phyloP scores from a whole-genome alignment of 2,888 invertebrate genomes.

The Metellina segmentata region DNA sequence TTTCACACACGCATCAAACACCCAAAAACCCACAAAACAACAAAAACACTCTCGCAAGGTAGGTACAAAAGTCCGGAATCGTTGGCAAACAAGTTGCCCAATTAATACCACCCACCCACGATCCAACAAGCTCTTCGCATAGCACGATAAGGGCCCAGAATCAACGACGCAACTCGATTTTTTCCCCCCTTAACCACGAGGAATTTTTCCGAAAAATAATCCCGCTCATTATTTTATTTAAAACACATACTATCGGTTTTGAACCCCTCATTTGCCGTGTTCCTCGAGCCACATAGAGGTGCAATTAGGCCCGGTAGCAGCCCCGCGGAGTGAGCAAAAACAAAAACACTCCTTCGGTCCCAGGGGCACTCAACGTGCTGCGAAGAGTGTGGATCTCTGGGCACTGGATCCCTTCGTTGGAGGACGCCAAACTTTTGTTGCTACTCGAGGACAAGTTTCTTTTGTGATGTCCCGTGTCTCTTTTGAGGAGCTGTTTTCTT shows the following conservation, averaged over 20 bases:
- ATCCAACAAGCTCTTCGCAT: not conserved
- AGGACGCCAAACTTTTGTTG: too few species aligned
- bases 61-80: not conserved
- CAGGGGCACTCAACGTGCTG: not conserved
- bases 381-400: too few species aligned
- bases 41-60: not conserved
- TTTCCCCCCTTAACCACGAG: slow-evolving; percentile 14
- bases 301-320: slow-evolving; percentile 16
- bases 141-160: not conserved
- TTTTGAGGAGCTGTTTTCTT: too few species aligned
- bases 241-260: slow-evolving; percentile 36
- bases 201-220: slow-evolving; percentile 9
- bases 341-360: not conserved
- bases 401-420: too few species aligned
- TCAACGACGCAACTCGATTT: not conserved
- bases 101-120: slow-evolving; percentile 7
- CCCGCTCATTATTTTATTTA: slow-evolving; percentile 29
- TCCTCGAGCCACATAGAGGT: slow-evolving; percentile 2
- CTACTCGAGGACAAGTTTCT: too few species aligned
- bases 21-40: not conserved
- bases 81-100: not conserved
- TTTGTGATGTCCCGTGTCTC: too few species aligned
- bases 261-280: slow-evolving; percentile 42
- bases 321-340: slow-evolving; percentile 5
- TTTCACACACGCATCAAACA: not conserved